Evolutionary conservation across 2,888 invertebrate genomes (phyloP), one percentile per base, ranked within the genome.

Genomic region (Orchesellides sinensis): DNA sequence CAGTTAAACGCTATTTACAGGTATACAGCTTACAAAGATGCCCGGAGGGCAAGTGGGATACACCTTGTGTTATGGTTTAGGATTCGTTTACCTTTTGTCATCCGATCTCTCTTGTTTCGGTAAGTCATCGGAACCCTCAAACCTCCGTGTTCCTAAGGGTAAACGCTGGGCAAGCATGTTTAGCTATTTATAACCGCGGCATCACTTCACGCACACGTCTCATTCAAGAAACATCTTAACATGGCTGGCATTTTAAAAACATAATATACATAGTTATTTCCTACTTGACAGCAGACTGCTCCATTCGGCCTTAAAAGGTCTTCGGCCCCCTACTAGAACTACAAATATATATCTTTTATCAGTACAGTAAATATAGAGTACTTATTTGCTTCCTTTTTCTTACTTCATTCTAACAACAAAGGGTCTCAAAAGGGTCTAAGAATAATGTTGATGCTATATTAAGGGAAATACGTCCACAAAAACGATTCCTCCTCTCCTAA

Each of bases 31-130:
- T 66, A 47, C 8, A 32, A 54, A 54, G 12, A 73, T 19, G 52
- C 65, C 83, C 68, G 17, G 61, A 40, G 56, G 83, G 73, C 56
- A 83, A 83, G 25, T 83, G 68, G 78, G 83, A 73, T 78, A 73
- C 68, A 78, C 73, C 83, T 83, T 78, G 78, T 29, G 45, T 35
- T 65, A 69, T 70, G 14, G 32, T 29, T 32, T 17, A 45, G 19
- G 23, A 52, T 52, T 52, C 65, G 52, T 63, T 65, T 66, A 45
- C 75, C 66, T 54, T 75, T 68, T 47, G 56, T 27, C 35, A 63
- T 45, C 56, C 49, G 73, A 61, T 63, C 63, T 35, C 52, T n/a
- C n/a, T n/a, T n/a, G n/a, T n/a, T n/a, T 56, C n/a, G 56, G 59
- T 45, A 32, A 32, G 19, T 10, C 6, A 45, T 17, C 52, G 4